A percentile compares a stretch with the other conserved stretches of the same genome.
phyloP scores from a whole-genome alignment of 2,888 invertebrate genomes.

The Nomada fucata region DNA sequence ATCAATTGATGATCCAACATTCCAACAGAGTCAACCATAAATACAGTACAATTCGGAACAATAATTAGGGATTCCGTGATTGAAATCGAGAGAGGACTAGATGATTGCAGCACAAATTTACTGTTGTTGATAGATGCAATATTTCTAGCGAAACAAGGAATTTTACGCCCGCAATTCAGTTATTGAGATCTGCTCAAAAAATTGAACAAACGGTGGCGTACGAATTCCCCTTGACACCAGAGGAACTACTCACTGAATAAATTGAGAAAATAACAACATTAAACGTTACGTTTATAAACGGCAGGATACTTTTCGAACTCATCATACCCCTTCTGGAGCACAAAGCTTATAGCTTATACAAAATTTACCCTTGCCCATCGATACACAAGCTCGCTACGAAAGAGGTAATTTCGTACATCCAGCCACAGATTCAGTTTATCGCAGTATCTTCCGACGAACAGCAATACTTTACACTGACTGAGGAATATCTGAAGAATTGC shows the following conservation, averaged over 20 bases:
- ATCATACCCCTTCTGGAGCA: not conserved
- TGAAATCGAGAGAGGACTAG: not conserved
- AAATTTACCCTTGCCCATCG: not conserved
- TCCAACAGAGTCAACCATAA: no score
- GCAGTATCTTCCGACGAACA: no score
- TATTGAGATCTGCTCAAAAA: not conserved
- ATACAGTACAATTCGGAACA: not conserved
- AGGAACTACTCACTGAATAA: conserved; percentile 6
- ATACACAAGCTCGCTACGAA: no score
- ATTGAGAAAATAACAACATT: not conserved
- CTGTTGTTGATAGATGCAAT: not conserved
- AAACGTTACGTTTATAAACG: not conserved
- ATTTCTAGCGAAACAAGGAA: conserved; percentile 6
- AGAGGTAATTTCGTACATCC: no score
- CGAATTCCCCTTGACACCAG: not conserved
- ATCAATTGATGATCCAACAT: no score
- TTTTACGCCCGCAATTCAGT: not conserved
- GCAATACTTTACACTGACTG: no score
- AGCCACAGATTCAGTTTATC: no score
- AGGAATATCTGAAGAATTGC: no score
- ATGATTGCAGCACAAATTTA: not conserved
- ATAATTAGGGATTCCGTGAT: not conserved
- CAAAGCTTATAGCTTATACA: not conserved
- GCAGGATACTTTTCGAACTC: not conserved
- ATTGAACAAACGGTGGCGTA: not conserved